phyloP scores from a whole-genome alignment of 1,140 invertebrate species.

The Hermatobates lingyangjiaoensis region DNA sequence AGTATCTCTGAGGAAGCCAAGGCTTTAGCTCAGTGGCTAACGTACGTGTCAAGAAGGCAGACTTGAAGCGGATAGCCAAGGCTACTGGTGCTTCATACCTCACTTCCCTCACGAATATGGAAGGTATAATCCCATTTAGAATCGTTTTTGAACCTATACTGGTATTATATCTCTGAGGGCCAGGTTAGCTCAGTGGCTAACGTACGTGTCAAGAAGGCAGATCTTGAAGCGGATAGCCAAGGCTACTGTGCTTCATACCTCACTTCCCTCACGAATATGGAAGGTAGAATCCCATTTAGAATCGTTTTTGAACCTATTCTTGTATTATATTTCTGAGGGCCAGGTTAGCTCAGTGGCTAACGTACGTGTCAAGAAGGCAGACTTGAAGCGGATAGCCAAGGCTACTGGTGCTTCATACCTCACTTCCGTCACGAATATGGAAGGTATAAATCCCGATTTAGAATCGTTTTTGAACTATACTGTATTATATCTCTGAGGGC shows the following conservation, averaged over 20 bases:
- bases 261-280: slow-evolving; percentile 89
- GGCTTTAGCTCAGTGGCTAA: slow-evolving; percentile 91
- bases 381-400: slow-evolving; percentile 94
- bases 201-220: slow-evolving; percentile 83
- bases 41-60: slow-evolving; percentile 88
- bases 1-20: slow-evolving; percentile 91
- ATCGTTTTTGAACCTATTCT: too few relatives aligned
- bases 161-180: too few relatives aligned
- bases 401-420: slow-evolving; percentile 91
- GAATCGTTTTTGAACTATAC: too few relatives aligned
- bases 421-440: slow-evolving; percentile 89
- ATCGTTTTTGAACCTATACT: too few relatives aligned
- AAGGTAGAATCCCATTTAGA: too few relatives aligned
- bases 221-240: slow-evolving; percentile 94
- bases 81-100: slow-evolving; percentile 91
- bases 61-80: slow-evolving; percentile 94
- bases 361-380: slow-evolving; percentile 91
- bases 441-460: too few relatives aligned
- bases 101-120: slow-evolving; percentile 89
- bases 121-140: too few relatives aligned
- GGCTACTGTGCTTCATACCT: slow-evolving; percentile 91
- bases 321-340: too few relatives aligned
- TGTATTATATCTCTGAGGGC: too few relatives aligned
- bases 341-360: too few relatives aligned
- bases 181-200: slow-evolving; percentile 97